phyloP scores from a whole-genome alignment of 2,113 vertebrate genomes.

The Oxyruncus cristatus region DNA sequence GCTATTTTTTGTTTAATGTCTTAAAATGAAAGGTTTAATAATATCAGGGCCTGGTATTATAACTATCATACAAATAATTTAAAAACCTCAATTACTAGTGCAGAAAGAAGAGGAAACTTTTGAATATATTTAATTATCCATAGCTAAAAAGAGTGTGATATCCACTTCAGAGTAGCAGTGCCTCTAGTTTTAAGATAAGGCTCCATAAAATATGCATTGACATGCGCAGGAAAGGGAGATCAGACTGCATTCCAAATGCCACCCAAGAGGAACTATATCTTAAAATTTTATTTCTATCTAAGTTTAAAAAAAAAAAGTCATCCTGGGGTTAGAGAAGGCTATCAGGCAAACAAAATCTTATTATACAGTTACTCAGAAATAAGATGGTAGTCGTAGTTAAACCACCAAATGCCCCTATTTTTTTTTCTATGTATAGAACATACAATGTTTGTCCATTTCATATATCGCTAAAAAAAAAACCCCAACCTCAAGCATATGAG shows the following conservation, averaged over 20 bases:
- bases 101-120: not conserved
- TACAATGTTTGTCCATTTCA: not conserved
- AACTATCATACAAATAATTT: not conserved
- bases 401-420: not conserved
- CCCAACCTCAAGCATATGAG: not conserved
- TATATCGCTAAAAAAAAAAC: fast-evolving
- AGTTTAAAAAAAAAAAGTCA: not conserved
- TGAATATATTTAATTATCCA: not conserved
- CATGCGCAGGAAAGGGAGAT: not conserved
- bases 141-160: not conserved
- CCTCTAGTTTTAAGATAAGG: not conserved
- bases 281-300: not conserved
- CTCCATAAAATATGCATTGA: conserved; percentile 14
- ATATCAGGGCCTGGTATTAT: not conserved
- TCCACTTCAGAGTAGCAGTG: not conserved
- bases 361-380: not conserved
- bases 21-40: not conserved
- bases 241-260: conserved; percentile 31
- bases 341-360: not conserved
- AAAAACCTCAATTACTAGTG: not conserved
- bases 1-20: not conserved
- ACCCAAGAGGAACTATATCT: not conserved
- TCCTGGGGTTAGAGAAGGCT: not conserved
- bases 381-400: not conserved
- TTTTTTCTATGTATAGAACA: not conserved